Conservation (phyloP, 2,113 vertebrate genomes). For the Callipepla squamata region DNA sequence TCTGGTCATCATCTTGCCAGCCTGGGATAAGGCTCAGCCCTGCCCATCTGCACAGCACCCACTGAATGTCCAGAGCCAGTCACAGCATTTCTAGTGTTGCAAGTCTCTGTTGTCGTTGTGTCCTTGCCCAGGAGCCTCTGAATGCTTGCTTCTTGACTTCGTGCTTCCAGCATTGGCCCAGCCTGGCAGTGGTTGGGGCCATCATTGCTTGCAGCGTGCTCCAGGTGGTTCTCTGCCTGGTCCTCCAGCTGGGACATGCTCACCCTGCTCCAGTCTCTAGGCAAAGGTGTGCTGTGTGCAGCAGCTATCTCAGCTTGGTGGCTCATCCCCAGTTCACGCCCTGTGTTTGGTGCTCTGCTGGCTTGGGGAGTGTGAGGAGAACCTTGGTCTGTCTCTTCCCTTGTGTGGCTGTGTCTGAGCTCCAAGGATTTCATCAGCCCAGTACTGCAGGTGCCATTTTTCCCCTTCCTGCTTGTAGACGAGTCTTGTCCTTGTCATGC, state of each 20-base stretch:
- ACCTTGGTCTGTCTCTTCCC: neutral
- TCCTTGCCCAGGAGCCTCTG: neutral
- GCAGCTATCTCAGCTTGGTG: neutral
- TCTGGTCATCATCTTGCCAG: neutral
- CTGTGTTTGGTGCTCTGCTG: neutral
- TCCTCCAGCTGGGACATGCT: neutral
- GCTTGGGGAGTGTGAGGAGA: neutral
- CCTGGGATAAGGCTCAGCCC: neutral
- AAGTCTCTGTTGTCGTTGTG: neutral
- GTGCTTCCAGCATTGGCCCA: neutral
- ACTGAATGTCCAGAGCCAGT: neutral
- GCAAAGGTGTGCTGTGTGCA: neutral
- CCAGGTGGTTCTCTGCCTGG: neutral
- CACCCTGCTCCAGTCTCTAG: neutral
- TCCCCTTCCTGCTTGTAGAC: neutral
- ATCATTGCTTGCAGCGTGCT: neutral
- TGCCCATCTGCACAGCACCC: neutral
- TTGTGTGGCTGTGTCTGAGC: neutral
- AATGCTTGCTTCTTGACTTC: neutral
- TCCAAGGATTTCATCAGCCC: neutral
- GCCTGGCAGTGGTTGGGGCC: neutral
- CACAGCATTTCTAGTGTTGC: neutral
- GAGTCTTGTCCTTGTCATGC: neutral
- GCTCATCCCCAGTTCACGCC: neutral
- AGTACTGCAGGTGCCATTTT: neutral